Evolutionary conservation across 2,888 invertebrate species (phyloP).

Genomic region (Morpho deidamia): DNA sequence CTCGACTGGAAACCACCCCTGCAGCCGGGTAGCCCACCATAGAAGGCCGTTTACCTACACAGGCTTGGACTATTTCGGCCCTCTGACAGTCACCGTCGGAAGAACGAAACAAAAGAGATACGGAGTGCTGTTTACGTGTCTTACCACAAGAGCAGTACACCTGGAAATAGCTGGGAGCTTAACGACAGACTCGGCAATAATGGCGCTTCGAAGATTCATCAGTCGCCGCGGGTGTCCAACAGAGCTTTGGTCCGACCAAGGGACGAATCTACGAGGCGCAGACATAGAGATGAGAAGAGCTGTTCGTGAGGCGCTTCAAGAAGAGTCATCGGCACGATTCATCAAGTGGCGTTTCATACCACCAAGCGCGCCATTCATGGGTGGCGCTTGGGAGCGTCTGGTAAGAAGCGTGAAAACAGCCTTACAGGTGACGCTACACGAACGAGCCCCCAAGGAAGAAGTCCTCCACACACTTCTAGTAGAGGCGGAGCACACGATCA

Average conservation of each 20-base stretch:
- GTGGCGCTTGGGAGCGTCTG: slow-evolving; percentile 27
- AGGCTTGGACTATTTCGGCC: slow-evolving; percentile 23
- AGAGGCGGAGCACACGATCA: no score
- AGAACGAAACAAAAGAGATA: slow-evolving; percentile 15
- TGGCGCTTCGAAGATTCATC: slow-evolving; percentile 25
- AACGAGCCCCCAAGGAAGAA: no score
- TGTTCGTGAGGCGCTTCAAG: not conserved
- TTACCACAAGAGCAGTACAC: slow-evolving; percentile 12
- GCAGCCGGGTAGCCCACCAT: not conserved
- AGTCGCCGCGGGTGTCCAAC: slow-evolving; percentile 24
- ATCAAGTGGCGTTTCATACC: slow-evolving; percentile 18
- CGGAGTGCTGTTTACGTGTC: slow-evolving; percentile 18
- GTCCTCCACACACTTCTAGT: no score
- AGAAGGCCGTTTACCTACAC: not conserved
- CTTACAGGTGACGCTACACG: no score
- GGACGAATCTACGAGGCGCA: slow-evolving; percentile 24
- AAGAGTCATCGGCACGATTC: not conserved
- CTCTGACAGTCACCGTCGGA: slow-evolving; percentile 18
- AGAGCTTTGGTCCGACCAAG: slow-evolving; percentile 24
- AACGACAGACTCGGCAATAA: slow-evolving; percentile 18
- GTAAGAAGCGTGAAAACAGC: no score
- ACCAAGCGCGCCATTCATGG: slow-evolving; percentile 17
- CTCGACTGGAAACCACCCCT: not conserved
- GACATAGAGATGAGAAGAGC: slow-evolving; percentile 15
- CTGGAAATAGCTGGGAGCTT: slow-evolving; percentile 9